Evolutionary conservation across 2,113 vertebrate species (phyloP).

Genomic region (Diglossa brunneiventris): DNA sequence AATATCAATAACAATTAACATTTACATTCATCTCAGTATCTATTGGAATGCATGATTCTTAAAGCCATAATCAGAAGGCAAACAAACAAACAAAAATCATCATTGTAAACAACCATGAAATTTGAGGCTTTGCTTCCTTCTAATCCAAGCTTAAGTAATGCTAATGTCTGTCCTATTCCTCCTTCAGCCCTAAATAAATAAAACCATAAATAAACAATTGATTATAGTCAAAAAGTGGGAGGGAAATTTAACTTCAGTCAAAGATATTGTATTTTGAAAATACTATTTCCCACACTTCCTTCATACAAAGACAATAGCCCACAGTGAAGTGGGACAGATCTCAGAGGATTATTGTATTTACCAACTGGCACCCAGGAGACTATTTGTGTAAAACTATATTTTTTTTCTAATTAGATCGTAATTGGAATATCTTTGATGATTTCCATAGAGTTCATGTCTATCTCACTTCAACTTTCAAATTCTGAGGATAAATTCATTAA

Average conservation of each 20-base stretch:
- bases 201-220: not conserved
- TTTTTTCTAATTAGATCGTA: not conserved
- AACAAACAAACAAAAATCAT: not conserved
- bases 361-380: not conserved
- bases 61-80: not conserved
- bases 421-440: not conserved
- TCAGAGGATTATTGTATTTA: not conserved
- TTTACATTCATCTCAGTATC: not conserved
- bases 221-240: not conserved
- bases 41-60: not conserved
- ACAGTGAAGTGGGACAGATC: not conserved
- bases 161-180: not conserved
- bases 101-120: not conserved
- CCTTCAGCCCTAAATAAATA: not conserved
- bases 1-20: constrained; percentile 23
- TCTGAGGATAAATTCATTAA: not conserved
- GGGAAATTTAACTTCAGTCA: not conserved
- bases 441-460: not conserved
- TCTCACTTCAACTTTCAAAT: not conserved
- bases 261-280: not conserved
- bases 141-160: not conserved
- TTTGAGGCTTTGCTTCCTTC: not conserved
- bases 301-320: not conserved
- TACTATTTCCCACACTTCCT: not conserved
- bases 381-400: not conserved